Evolutionary conservation across 1,140 invertebrate genomes (phyloP).

Genomic region (Aphidius gifuensis): DNA sequence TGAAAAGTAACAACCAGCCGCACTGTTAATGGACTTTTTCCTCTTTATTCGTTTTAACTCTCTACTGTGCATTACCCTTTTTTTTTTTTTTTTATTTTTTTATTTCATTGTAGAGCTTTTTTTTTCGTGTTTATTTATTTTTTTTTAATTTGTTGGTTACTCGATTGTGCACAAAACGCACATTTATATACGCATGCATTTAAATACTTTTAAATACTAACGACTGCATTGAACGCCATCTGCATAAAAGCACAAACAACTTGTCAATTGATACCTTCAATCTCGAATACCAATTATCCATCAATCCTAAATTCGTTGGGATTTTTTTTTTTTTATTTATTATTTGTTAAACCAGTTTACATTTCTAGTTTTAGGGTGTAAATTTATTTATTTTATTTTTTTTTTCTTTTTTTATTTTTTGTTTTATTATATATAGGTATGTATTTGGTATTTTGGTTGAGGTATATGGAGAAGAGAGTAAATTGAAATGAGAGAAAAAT

Average conservation of each 20-base stretch:
- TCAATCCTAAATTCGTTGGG: conserved; percentile 2
- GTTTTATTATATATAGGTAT: not conserved
- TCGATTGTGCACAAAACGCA: conserved; percentile 7
- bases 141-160: conserved; percentile 4
- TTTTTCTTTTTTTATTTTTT: conserved; percentile 2
- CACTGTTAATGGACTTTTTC: too few relatives aligned
- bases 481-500: conserved; percentile 19
- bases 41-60: too few relatives aligned
- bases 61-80: conserved; percentile 38
- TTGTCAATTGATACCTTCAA: conserved; percentile 49
- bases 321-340: not conserved
- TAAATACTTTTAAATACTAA: conserved; percentile 3
- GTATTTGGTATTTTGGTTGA: not conserved
- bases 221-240: conserved; percentile 27
- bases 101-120: not conserved
- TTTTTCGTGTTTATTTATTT: conserved; percentile 7
- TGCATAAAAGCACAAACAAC: conserved; percentile 48
- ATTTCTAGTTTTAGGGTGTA: conserved; percentile 1
- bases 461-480: not conserved
- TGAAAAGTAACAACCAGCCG: too few relatives aligned
- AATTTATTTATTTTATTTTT: conserved; percentile 14
- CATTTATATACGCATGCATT: not conserved
- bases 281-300: conserved; percentile 31
- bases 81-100: conserved; percentile 24
- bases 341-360: conserved; percentile 13